Percentiles rank a stretch among this genome's conserved stretches.
These are phyloP conservation scores for Sigmodon hispidus DNA, from an alignment of 2,113 vertebrate genomes.

Conservation along the genomic window DNA sequence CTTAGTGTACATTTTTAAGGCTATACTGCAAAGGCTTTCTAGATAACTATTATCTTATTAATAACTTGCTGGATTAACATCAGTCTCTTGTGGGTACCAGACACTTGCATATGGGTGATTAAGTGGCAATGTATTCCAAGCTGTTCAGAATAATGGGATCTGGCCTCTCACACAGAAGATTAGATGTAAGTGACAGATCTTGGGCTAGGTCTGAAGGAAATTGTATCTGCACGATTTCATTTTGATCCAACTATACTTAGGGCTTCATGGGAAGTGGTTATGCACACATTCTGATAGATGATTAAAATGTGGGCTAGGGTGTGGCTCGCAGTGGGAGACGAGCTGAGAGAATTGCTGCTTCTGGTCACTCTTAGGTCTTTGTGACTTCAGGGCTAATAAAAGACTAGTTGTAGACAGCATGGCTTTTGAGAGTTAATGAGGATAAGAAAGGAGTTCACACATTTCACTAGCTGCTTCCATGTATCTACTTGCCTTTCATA, in stretches of 20 bases:
- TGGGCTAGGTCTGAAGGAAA: neutral
- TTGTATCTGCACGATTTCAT: neutral
- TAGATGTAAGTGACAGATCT: neutral
- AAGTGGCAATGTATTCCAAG: neutral
- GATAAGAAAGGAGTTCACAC: neutral
- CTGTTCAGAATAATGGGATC: too few species aligned
- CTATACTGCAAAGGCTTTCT: neutral
- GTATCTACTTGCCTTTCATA: neutral
- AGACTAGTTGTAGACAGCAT: neutral
- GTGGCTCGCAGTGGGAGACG: neutral
- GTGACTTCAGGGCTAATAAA: neutral
- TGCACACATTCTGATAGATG: neutral
- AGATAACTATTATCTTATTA: neutral
- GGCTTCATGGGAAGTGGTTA: neutral
- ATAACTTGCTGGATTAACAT: neutral
- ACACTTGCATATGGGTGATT: neutral
- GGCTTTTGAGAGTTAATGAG: neutral
- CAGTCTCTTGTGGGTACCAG: neutral
- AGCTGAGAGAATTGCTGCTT: neutral
- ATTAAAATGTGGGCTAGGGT: neutral
- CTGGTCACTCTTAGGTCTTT: neutral
- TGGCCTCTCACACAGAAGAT: neutral
- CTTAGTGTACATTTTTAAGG: neutral
- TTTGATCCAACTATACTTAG: neutral
- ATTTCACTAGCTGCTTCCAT: neutral